These are phyloP conservation scores for Paramisgurnus dabryanus DNA, from an alignment of 2,113 vertebrate species.

Conservation along the genomic window DNA sequence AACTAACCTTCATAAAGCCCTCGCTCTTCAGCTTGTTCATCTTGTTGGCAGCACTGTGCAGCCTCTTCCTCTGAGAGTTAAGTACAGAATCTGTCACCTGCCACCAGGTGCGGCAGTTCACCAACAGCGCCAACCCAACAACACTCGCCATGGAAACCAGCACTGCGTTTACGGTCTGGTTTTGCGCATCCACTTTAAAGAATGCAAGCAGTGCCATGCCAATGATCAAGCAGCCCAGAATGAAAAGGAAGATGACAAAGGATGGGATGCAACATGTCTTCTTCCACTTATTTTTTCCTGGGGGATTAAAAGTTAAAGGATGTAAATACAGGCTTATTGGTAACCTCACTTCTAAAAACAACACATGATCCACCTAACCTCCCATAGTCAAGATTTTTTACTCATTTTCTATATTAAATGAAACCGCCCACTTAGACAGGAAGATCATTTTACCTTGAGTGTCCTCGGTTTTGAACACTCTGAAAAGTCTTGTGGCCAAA, in stretches of 20 bases:
- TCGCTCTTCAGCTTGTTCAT: constrained; percentile 94
- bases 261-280: constrained; percentile 95
- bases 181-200: constrained; percentile 81
- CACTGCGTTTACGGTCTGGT: constrained; percentile 84
- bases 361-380: background rate
- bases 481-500: constrained; percentile 91
- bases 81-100: constrained; percentile 90
- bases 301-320: background rate
- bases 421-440: background rate
- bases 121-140: constrained; percentile 85
- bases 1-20: constrained; percentile 94
- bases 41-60: constrained; percentile 89
- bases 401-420: too few species aligned
- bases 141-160: constrained; percentile 83
- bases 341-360: background rate
- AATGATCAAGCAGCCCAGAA: constrained; percentile 82
- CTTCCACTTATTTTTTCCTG: constrained; percentile 96
- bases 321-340: too few species aligned
- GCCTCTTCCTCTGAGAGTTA: constrained; percentile 92
- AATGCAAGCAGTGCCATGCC: constrained; percentile 84
- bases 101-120: constrained; percentile 98
- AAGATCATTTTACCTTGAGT: constrained; percentile 77
- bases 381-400: too few species aligned
- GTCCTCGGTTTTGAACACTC: constrained; percentile 95
- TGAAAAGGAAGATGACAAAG: constrained; percentile 87